phyloP scores from a whole-genome alignment of 23 tunicate genomes.

The Clavelina lepadiformis region DNA sequence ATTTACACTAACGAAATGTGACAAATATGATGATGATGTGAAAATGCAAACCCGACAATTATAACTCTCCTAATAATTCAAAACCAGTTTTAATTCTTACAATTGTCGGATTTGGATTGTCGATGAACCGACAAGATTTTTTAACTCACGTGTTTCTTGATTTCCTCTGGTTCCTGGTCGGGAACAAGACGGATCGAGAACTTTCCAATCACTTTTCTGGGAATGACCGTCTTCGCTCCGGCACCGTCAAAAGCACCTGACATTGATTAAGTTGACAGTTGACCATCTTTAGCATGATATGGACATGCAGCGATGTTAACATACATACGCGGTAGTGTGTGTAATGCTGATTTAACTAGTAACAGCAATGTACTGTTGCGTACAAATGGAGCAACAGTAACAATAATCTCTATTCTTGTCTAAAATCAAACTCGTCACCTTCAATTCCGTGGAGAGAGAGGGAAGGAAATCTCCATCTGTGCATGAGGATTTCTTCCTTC shows the following conservation, averaged over 20 bases:
- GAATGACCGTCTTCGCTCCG: slow-evolving; percentile 99
- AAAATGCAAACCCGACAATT: too few species aligned
- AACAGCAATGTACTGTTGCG: neutral
- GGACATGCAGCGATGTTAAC: neutral
- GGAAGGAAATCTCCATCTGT: slow-evolving; percentile 94
- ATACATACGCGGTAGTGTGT: too few species aligned
- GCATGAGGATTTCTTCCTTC: slow-evolving; percentile 86
- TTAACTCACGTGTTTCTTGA: slow-evolving; percentile 62
- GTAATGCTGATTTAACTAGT: too few species aligned
- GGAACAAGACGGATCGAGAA: slow-evolving; percentile 97
- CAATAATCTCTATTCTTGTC: neutral
- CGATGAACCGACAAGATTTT: too few species aligned
- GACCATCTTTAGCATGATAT: neutral
- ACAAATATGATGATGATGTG: too few species aligned
- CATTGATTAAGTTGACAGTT: neutral
- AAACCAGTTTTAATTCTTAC: too few species aligned
- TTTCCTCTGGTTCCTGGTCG: slow-evolving; percentile 81
- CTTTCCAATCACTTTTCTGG: slow-evolving; percentile 96
- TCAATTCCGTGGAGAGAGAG: slow-evolving; percentile 96
- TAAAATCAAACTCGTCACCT: slow-evolving; percentile 22
- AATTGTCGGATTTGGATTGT: too few species aligned
- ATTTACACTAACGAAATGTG: too few species aligned
- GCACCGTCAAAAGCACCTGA: slow-evolving; percentile 89
- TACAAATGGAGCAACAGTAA: neutral
- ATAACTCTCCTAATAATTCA: too few species aligned